Base-by-base conservation (phyloP, 2,888 invertebrate genomes). In the Acleris literana region DNA sequence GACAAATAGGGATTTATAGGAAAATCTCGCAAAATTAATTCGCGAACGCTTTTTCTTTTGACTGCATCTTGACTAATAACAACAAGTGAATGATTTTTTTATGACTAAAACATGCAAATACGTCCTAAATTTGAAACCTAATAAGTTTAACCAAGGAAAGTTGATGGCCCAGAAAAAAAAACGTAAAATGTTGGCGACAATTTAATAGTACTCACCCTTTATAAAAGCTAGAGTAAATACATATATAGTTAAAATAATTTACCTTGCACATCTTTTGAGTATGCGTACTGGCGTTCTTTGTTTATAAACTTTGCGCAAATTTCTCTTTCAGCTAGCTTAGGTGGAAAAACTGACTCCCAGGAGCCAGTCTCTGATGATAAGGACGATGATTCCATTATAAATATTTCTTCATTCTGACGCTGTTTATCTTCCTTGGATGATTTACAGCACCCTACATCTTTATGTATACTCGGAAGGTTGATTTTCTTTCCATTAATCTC, bases 291-390 rank as follows among this genome's bases (percentile, higher is more conserved):
- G 16, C 86, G 80, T 76, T 93, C 93, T 68, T 83, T 83, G 22
- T 80, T 76, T 57, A 92, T 78, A 74, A 93, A 92, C 59, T 85
- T 87, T 73, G 88, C 84, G 79, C 91, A 93, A 56, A 85, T 79
- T 69, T 90, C 89, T 74, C 87, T 90, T 67, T 88, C 84, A 44
- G 85, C 74, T 39, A 80, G 71, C 74, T 86, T 88, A 11, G 86
- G 87, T 25, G 94, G 94, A 80, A 93, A 94, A 13, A 94, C 93
- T 0, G 94, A 93, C 78, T 95, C 95, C 95, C 95, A 95, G 18
- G 94, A 94, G 53, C 94, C 94, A 18, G 94, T 94, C 82, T 94
- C 94, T 7, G 94, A 94, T 43, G 94, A 95, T 62, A 94, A 86
- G 1, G 95, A 94, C 5, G 94, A 94, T 1, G 94, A 94, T 74